These are phyloP conservation scores for Lipophrys pholis DNA, from an alignment of 2,113 vertebrate genomes.

Conservation along the genomic window DNA sequence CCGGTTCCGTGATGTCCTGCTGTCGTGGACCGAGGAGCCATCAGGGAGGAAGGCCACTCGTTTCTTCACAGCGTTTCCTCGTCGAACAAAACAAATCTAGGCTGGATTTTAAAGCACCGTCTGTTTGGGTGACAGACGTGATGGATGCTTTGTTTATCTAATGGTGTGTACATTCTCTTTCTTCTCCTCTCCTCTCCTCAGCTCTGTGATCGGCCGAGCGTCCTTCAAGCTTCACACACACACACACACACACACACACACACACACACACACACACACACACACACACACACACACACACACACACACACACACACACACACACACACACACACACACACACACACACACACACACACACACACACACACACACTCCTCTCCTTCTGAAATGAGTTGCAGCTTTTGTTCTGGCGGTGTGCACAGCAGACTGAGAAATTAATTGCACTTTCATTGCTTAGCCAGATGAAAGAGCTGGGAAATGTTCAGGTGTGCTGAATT, in stretches of 20 bases:
- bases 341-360: no score
- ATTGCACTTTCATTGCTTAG: constrained; percentile 72
- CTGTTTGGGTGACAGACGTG: constrained; percentile 14
- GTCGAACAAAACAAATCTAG: neutral
- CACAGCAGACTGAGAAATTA: constrained; percentile 65
- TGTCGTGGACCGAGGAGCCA: neutral
- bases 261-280: no score
- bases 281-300: no score
- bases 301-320: no score
- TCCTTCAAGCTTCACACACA: constrained; percentile 73
- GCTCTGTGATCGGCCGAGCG: constrained; percentile 51
- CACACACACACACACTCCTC: no score
- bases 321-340: no score
- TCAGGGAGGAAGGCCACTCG: constrained; percentile 1
- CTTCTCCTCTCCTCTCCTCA: constrained; percentile 14
- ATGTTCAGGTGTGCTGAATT: constrained; percentile 72
- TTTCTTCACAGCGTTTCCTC: neutral
- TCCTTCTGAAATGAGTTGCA: constrained; percentile 23
- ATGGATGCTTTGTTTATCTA: constrained; percentile 16
- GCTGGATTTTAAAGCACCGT: no score
- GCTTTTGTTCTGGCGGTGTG: constrained; percentile 65
- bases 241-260: no score
- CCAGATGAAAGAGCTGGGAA: constrained; percentile 70
- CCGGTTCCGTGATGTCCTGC: no score
- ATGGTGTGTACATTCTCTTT: constrained; percentile 26